Evolutionary conservation across 1,140 invertebrate genomes (phyloP), one percentile per base, ranked within the genome.

Genomic region (Saccostrea echinata): DNA sequence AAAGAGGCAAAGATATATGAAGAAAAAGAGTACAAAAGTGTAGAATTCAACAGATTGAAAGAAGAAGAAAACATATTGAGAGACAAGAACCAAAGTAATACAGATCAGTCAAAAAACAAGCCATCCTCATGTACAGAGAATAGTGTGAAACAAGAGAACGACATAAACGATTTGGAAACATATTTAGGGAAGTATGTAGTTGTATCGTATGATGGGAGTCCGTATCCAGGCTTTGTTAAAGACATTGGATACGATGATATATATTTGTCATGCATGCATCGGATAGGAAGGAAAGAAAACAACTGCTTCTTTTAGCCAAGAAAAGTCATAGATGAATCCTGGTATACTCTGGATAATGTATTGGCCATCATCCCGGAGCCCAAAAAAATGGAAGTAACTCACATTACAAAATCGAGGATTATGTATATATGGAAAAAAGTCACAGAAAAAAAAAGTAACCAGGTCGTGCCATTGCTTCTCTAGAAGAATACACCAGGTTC

Each of bases 281-380:
- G 12, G 1, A 61, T 89, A 12, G 86, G 86, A 0, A 81, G 43
- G 35, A 86, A 81, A 51, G 52, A 81, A 33, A 24, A 64, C 12
- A 87, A 89, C 64, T 86, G 81, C 52, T 89, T 89, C 35, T 89
- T 87, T 51, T 87, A 84, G 88, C 86, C 86, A 12, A 87, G 35
- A 27, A 61, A 81, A 85, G 84, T 82, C 55, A 57, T 85, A 71
- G 88, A 89, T 61, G 51, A 52, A 30, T 86, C 82, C 35, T 89
- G 85, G 85, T 89, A 87, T 85, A 33, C 84, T 2, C 82, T 35
- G 68, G 84, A 88, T 13, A 68, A 85, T 43, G 53, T 88, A 11
- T 33, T 90, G n/a, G 84, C 86, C 68, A 71, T 87, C 24, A 90
- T 90, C 27, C 89, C 86, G 76, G 61, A 90, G 76, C 89, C 84